These are phyloP conservation scores for Nymphalis c-album DNA, from an alignment of 2,888 invertebrate genomes.

Conservation along the genomic window DNA sequence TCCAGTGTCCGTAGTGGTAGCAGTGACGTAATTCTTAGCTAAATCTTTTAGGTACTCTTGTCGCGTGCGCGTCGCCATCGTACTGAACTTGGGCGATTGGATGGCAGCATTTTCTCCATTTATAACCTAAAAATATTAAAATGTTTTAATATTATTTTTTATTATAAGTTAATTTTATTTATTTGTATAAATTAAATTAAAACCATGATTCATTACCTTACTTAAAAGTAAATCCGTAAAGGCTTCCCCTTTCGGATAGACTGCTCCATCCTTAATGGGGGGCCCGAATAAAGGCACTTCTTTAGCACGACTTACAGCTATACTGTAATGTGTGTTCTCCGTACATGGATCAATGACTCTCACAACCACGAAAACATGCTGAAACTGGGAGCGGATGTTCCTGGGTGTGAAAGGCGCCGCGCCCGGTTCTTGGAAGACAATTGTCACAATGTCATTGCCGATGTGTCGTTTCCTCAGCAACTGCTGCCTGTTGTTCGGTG, in stretches of 20 bases:
- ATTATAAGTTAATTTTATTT: neutral
- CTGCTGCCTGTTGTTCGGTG: constrained; percentile 97
- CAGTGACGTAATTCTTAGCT: constrained; percentile 90
- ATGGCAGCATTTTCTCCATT: constrained; percentile 99
- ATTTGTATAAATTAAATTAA: neutral
- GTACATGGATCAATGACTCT: constrained; percentile 94
- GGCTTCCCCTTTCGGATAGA: constrained; percentile 93
- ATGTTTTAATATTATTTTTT: neutral
- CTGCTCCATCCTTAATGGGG: constrained; percentile 92
- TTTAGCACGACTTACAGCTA: constrained; percentile 90
- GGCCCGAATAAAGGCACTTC: constrained; percentile 98
- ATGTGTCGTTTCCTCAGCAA: constrained; percentile 96
- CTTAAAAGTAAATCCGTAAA: constrained; percentile 97
- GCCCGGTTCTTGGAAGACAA: constrained; percentile 97
- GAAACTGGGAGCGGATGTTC: constrained; percentile 97
- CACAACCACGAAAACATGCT: constrained; percentile 97
- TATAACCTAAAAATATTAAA: constrained; percentile 82
- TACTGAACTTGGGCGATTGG: constrained; percentile 96
- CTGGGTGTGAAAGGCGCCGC: constrained; percentile 96
- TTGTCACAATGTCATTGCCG: constrained; percentile 98
- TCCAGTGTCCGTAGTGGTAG: constrained; percentile 90
- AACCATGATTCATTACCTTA: constrained; percentile 78
- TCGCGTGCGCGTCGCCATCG: constrained; percentile 97
- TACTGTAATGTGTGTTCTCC: constrained; percentile 93
- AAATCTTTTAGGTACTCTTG: constrained; percentile 98